A percentile compares a stretch with the other conserved stretches of the same genome.
phyloP scores from a whole-genome alignment of 2,113 vertebrate species.

The Ictidomys tridecemlineatus region DNA sequence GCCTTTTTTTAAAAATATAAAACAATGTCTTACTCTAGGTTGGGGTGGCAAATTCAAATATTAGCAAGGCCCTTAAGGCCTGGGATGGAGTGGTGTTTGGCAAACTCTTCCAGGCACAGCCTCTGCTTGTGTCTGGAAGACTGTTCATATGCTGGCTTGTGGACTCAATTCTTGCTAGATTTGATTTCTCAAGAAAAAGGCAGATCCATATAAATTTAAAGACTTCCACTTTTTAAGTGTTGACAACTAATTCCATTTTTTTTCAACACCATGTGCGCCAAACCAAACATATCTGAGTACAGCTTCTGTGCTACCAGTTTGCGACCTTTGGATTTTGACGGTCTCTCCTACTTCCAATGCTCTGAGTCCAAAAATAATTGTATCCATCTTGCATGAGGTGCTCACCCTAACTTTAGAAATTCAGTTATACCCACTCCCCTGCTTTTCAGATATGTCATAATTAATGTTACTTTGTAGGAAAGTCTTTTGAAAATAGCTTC shows the following conservation, averaged over 20 bases:
- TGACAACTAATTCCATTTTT: conserved; percentile 50
- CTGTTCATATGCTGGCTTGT: not conserved
- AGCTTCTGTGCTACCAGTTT: not conserved
- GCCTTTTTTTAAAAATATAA: not conserved
- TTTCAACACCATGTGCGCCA: conserved; percentile 5
- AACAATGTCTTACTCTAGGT: not conserved
- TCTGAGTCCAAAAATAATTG: not conserved
- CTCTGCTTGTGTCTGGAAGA: not conserved
- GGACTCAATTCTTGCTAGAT: not conserved
- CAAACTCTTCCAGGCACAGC: not conserved
- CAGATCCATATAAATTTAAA: conserved; percentile 26
- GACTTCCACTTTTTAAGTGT: conserved; percentile 17
- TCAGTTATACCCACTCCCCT: too few species aligned
- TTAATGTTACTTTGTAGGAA: not conserved
- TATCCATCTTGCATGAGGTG: not conserved
- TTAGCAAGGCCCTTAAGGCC: not conserved
- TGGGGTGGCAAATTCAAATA: not conserved
- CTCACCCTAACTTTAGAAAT: not conserved
- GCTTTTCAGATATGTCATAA: not conserved
- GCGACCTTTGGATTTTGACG: not conserved
- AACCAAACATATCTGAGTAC: conserved; percentile 40
- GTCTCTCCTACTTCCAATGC: not conserved
- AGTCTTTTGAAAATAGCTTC: not conserved
- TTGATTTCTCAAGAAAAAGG: conserved; percentile 43
- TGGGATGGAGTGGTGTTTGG: not conserved